Percentiles rank a stretch among this genome's conserved stretches.
Evolutionary conservation across 2,113 vertebrate genomes (phyloP).

Genomic region (Suricata suricatta): DNA sequence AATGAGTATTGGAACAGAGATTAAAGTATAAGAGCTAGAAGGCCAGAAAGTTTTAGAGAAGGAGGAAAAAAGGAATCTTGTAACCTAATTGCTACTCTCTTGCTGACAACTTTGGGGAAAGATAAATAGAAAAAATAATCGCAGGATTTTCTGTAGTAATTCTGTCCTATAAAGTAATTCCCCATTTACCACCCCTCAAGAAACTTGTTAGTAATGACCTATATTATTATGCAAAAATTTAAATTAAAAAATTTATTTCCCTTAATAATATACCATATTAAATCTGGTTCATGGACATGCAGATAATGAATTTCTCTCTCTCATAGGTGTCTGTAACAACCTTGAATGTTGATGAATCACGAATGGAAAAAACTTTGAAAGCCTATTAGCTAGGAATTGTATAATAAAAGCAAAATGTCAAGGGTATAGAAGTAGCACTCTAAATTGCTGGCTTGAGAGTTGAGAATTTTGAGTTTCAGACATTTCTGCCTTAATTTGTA

Average conservation of each 20-base stretch:
- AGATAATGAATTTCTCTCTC: neutral
- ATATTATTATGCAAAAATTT: neutral
- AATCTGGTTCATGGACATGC: neutral
- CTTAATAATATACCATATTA: neutral
- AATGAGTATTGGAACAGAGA: neutral
- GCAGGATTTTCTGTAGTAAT: neutral
- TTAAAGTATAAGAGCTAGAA: slow-evolving; percentile 6
- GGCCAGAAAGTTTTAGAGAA: neutral
- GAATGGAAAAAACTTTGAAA: neutral
- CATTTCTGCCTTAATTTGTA: neutral
- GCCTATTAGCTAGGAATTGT: neutral
- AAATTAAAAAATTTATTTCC: neutral
- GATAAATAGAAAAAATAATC: neutral
- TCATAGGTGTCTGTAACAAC: neutral
- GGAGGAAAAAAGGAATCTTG: neutral
- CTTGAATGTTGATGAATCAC: neutral
- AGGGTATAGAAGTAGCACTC: neutral
- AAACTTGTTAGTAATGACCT: neutral
- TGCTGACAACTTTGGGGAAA: neutral
- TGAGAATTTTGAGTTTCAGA: slow-evolving; percentile 5
- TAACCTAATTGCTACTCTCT: neutral
- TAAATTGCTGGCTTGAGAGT: neutral
- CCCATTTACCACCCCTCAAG: neutral
- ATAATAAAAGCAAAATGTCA: neutral
- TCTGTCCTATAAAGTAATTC: neutral